A percentile compares a stretch with the other conserved stretches of the same genome.
Evolutionary conservation across 1,140 invertebrate genomes (phyloP).

Genomic region (Diachasma alloeum): DNA sequence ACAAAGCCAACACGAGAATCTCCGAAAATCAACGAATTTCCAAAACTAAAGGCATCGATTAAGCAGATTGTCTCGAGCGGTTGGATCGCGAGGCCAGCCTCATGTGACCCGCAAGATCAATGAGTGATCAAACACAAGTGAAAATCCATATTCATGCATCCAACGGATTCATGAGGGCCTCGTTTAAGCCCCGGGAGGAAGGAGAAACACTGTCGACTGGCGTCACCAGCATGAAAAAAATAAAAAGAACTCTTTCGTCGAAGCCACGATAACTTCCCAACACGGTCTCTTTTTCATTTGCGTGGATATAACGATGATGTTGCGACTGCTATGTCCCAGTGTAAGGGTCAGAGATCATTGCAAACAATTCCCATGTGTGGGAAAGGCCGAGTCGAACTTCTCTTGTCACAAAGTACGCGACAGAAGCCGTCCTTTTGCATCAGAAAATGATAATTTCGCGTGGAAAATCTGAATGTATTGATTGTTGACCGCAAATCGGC

Average conservation of each 20-base stretch:
- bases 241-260: background rate
- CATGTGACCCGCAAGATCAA: conserved; percentile 51
- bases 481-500: background rate
- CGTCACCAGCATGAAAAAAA: background rate
- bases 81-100: conserved; percentile 34
- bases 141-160: conserved; percentile 54
- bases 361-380: conserved; percentile 62
- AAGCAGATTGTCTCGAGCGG: too few species aligned
- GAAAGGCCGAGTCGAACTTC: conserved; percentile 51
- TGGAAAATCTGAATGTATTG: background rate
- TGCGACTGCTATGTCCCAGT: conserved; percentile 19
- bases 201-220: background rate
- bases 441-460: conserved; percentile 33
- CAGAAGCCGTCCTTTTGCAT: conserved; percentile 30
- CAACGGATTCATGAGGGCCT: conserved; percentile 3
- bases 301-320: conserved; percentile 32
- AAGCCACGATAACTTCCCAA: background rate
- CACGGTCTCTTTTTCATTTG: conserved; percentile 17
- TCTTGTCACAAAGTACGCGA: conserved; percentile 45
- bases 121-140: conserved; percentile 45
- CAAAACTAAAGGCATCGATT: too few species aligned
- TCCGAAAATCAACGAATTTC: too few species aligned
- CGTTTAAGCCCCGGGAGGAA: background rate
- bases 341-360: conserved; percentile 56
- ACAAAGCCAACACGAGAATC: too few species aligned